Conservation (phyloP, 2,888 invertebrate genomes). For the Lithosia quadra region DNA sequence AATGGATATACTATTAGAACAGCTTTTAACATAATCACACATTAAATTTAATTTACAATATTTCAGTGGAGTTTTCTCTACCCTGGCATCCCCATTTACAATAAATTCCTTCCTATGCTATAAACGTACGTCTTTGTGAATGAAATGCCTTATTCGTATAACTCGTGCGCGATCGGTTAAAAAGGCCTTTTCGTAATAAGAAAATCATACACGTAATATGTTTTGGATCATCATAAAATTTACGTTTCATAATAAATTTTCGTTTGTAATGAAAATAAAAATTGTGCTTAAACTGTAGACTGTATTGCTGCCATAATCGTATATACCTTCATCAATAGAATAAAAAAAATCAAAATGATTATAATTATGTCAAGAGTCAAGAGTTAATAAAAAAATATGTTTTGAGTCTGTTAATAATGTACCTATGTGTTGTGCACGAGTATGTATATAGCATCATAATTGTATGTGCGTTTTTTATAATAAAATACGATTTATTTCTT, state of each 20-base stretch:
- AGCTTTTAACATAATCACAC: not conserved
- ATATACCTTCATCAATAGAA: no score
- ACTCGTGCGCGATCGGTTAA: conserved; percentile 44
- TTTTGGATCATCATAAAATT: conserved; percentile 52
- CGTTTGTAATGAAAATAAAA: conserved; percentile 14
- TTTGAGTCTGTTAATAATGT: no score
- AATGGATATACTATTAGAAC: not conserved
- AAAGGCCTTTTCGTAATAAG: conserved; percentile 47
- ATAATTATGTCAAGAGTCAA: no score
- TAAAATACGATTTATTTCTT: no score
- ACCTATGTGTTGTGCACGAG: no score
- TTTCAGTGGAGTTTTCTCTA: conserved; percentile 13
- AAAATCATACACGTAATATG: conserved; percentile 53
- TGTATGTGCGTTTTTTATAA: no score
- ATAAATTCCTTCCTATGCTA: conserved; percentile 53
- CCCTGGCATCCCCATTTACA: conserved; percentile 46
- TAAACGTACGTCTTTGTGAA: conserved; percentile 54
- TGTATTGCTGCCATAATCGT: no score
- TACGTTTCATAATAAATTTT: conserved; percentile 27
- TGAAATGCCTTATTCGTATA: conserved; percentile 42
- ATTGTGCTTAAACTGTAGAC: no score
- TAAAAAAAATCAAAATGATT: no score
- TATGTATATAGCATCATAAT: no score
- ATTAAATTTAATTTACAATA: conserved; percentile 12
- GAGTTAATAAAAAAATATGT: no score